Conservation (phyloP, 1,140 invertebrate genomes). For the Octopus sinensis region DNA sequence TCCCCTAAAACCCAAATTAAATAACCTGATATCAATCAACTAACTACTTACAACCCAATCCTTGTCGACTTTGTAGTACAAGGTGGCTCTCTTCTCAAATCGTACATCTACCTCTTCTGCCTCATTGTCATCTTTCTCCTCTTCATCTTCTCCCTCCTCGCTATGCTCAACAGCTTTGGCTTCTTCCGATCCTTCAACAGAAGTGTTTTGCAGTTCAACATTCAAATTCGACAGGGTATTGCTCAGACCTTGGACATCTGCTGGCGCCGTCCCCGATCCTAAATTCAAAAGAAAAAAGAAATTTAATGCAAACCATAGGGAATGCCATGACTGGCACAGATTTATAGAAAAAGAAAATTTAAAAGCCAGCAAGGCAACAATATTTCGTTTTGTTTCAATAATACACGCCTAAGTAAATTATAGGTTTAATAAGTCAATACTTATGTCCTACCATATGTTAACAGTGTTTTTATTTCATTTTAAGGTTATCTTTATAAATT, state of each 20-base stretch:
- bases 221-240: not conserved
- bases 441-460: too few species aligned
- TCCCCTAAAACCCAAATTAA: not conserved
- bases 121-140: slow-evolving; percentile 39
- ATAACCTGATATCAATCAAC: not conserved
- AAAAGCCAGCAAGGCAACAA: too few species aligned
- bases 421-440: too few species aligned
- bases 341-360: too few species aligned
- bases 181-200: not conserved
- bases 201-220: not conserved
- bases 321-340: too few species aligned
- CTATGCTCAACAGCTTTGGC: too few species aligned
- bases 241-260: not conserved
- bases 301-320: not conserved
- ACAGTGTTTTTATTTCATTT: too few species aligned
- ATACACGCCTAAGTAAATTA: too few species aligned
- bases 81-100: slow-evolving; percentile 56
- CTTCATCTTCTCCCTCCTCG: slow-evolving; percentile 33
- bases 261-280: not conserved
- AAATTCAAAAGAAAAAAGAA: not conserved
- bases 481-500: too few species aligned
- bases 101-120: slow-evolving; percentile 56
- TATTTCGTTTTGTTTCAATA: too few species aligned
- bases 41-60: slow-evolving; percentile 28
- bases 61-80: slow-evolving; percentile 28